These are phyloP conservation scores for Pelobates fuscus DNA, from an alignment of 2,113 vertebrate genomes.

Conservation along the genomic window DNA sequence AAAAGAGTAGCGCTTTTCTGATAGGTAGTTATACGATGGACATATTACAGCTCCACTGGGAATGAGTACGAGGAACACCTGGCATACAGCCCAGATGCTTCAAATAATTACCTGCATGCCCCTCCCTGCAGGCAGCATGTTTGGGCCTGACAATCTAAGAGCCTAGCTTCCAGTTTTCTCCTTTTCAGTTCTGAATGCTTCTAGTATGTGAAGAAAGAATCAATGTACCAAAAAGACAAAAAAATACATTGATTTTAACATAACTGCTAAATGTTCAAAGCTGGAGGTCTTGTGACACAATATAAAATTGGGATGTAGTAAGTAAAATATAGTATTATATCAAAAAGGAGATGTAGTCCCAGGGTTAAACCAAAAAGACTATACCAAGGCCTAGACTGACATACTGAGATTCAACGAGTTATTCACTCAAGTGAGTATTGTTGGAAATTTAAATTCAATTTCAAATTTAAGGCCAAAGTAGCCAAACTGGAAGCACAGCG, in stretches of 20 bases:
- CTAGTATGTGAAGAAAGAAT: constrained; percentile 15
- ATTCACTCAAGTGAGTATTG: no score
- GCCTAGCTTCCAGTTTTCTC: constrained; percentile 32
- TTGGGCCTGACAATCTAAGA: constrained; percentile 33
- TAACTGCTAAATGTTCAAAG: no score
- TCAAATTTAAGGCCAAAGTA: no score
- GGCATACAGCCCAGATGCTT: neutral
- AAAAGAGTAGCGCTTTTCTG: neutral
- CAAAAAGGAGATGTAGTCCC: no score
- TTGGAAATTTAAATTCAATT: no score
- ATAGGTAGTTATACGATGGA: constrained; percentile 10
- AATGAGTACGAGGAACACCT: neutral
- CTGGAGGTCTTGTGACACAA: no score
- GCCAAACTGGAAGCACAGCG: no score
- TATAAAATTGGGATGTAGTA: no score
- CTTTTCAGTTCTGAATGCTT: constrained; percentile 43
- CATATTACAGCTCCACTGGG: neutral
- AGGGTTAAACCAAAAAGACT: no score
- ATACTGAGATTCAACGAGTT: no score
- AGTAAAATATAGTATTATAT: no score
- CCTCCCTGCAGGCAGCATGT: constrained; percentile 38
- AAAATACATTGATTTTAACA: constrained; percentile 27
- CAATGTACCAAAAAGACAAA: constrained; percentile 37
- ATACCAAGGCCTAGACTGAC: no score
- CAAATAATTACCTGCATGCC: constrained; percentile 40